A percentile compares a stretch with the other conserved stretches of the same genome.
Evolutionary conservation across 2,888 invertebrate species (phyloP).

Genomic region (Amiota mariae): DNA sequence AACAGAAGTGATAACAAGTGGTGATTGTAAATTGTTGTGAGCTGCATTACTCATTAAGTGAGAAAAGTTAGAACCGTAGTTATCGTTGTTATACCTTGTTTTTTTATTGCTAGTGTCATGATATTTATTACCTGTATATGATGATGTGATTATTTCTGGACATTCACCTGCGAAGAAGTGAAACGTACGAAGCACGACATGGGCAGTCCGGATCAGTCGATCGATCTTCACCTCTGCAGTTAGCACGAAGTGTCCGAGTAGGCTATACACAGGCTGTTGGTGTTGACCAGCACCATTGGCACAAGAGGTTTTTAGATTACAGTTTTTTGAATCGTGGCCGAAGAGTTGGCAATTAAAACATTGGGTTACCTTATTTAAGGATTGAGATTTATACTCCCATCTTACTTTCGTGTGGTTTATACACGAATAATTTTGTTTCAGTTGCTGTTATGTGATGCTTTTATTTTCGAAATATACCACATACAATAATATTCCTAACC

Average conservation of each 20-base stretch:
- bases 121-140: neutral
- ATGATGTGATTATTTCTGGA: neutral
- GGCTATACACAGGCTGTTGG: neutral
- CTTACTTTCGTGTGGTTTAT: neutral
- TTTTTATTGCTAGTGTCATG: neutral
- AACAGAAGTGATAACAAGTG: neutral
- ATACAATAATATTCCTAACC: too few relatives aligned
- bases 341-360: too few relatives aligned
- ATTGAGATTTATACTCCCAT: neutral
- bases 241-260: neutral
- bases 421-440: neutral
- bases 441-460: neutral
- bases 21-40: neutral
- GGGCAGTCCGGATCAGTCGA: neutral
- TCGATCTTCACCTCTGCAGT: neutral
- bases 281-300: neutral
- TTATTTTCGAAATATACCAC: neutral
- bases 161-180: neutral
- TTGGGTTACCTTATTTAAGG: too few relatives aligned
- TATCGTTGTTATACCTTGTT: too few relatives aligned
- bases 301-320: neutral
- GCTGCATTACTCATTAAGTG: neutral
- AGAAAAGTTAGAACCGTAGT: neutral
- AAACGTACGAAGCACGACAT: neutral
- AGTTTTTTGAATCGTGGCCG: neutral